phyloP scores from a whole-genome alignment of 2,888 invertebrate genomes.

The Bombyx huttoni region DNA sequence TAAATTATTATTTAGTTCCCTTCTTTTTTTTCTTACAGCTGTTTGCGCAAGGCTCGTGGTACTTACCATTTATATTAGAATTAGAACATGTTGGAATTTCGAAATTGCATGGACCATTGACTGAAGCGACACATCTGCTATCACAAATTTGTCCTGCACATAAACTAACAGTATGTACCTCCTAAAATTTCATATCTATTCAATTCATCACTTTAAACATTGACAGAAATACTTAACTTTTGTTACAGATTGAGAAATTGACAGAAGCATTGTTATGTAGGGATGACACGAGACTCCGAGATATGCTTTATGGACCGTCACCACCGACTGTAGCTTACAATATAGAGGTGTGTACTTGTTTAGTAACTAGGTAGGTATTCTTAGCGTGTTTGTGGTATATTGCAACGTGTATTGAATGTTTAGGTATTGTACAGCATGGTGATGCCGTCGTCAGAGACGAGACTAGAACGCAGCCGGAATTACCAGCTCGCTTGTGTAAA shows the following conservation, averaged over 20 bases:
- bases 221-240: conserved; percentile 1
- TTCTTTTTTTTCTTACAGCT: conserved; percentile 59
- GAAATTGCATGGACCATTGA: conserved; percentile 82
- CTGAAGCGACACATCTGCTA: conserved; percentile 86
- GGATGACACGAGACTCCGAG: conserved; percentile 52
- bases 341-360: conserved; percentile 35
- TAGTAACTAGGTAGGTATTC: not conserved
- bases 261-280: conserved; percentile 55
- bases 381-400: not conserved
- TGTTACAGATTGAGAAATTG: conserved; percentile 46
- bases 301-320: conserved; percentile 59
- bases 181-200: not conserved
- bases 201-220: not conserved
- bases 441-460: conserved; percentile 90
- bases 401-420: conserved; percentile 1
- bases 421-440: conserved; percentile 89
- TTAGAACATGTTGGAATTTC: conserved; percentile 90
- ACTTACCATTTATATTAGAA: conserved; percentile 86
- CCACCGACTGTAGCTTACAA: conserved; percentile 67
- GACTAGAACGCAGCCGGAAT: conserved; percentile 76
- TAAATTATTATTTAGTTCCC: not conserved
- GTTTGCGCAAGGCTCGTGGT: conserved; percentile 85
- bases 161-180: conserved; percentile 67
- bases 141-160: conserved; percentile 87
- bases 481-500: conserved; percentile 75